phyloP scores from a whole-genome alignment of 2,113 vertebrate species.

The Gambusia holbrooki region DNA sequence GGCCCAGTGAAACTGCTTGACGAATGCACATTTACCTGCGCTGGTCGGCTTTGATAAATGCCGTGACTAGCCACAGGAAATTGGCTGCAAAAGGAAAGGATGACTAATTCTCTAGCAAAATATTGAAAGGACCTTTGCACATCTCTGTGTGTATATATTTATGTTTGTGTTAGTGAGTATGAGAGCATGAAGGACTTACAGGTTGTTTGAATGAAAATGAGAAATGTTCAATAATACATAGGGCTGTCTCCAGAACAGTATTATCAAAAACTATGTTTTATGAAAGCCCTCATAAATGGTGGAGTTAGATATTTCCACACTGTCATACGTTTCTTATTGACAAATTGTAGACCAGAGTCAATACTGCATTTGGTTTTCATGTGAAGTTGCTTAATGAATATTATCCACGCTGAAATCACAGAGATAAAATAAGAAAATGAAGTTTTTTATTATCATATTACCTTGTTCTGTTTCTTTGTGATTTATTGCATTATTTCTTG shows the following conservation, averaged over 20 bases:
- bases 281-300: slow-evolving; percentile 75
- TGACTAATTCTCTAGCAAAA: slow-evolving; percentile 70
- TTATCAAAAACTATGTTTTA: slow-evolving; percentile 81
- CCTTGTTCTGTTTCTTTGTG: slow-evolving; percentile 30
- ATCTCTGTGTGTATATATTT: slow-evolving; percentile 26
- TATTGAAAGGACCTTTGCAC: slow-evolving; percentile 60
- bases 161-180: slow-evolving; percentile 24
- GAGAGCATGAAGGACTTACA: slow-evolving; percentile 63
- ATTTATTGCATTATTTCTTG: slow-evolving; percentile 28
- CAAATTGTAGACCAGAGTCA: slow-evolving; percentile 64
- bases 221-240: slow-evolving; percentile 80
- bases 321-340: slow-evolving; percentile 74
- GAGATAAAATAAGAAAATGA: slow-evolving; percentile 46
- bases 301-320: slow-evolving; percentile 62
- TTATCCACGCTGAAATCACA: slow-evolving; percentile 55
- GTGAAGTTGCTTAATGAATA: slow-evolving; percentile 63
- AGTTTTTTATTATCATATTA: slow-evolving; percentile 40
- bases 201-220: slow-evolving; percentile 82
- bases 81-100: slow-evolving; percentile 73
- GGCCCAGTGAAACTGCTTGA: slow-evolving; percentile 64
- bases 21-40: slow-evolving; percentile 62
- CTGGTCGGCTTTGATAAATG: slow-evolving; percentile 72
- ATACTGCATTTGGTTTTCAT: slow-evolving; percentile 70
- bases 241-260: slow-evolving; percentile 73
- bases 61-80: slow-evolving; percentile 60